Conservation (phyloP, 1,140 invertebrate species). For the Caenorhabditis elegans region WBcel235 BX284604.4:13048501-13049000, state of each 20-base stretch:
- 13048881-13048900: not conserved
- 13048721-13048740: not conserved
- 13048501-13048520: not conserved
- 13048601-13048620: not conserved
- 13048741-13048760: not conserved
- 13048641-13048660: not conserved
- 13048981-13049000: not conserved
- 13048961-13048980: conserved; percentile 37
- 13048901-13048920: conserved; percentile 27
- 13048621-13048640: not conserved
- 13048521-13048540: not conserved
- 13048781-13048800: not conserved
- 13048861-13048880: not conserved
- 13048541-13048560: not conserved
- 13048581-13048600: not conserved
- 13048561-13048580: too few species aligned
- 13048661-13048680: not conserved
- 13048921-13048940: not conserved
- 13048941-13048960: not conserved
- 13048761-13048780: not conserved
- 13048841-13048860: not conserved
- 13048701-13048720: not conserved
- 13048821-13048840: not conserved
- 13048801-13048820: not conserved
- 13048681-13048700: not conserved